Conservation (phyloP, 2,888 invertebrate genomes). For the Danaus chrysippus region DNA sequence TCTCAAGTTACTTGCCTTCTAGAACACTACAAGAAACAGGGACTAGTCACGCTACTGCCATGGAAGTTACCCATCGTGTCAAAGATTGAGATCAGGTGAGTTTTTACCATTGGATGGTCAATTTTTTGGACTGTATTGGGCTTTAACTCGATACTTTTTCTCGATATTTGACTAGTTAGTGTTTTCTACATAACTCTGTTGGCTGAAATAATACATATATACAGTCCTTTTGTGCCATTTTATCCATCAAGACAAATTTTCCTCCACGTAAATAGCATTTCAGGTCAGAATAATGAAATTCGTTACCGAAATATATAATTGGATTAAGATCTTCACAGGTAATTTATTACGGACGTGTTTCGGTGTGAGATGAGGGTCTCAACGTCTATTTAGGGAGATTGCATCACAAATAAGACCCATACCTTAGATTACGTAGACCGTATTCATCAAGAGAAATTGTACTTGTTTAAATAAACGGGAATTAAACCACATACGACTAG, state of each 20-base stretch:
- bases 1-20: constrained; percentile 87
- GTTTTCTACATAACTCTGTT: too few relatives aligned
- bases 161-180: too few relatives aligned
- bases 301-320: too few relatives aligned
- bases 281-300: background rate
- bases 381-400: constrained; percentile 3
- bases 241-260: too few relatives aligned
- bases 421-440: background rate
- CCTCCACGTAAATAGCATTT: background rate
- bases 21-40: constrained; percentile 81
- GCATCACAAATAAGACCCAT: background rate
- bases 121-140: too few relatives aligned
- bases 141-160: background rate
- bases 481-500: too few relatives aligned
- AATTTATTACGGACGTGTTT: constrained; percentile 3
- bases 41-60: constrained; percentile 85
- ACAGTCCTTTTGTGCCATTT: too few relatives aligned
- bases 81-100: constrained; percentile 87
- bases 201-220: too few relatives aligned
- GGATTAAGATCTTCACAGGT: background rate
- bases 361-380: background rate
- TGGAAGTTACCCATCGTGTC: constrained; percentile 93
- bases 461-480: background rate
- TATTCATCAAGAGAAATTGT: background rate
- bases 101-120: background rate